Percentiles rank a stretch among this genome's conserved stretches.
Evolutionary conservation across 35 echinoderm and acorn worm species (phyloP).

Genomic region (Lytechinus variegatus): DNA sequence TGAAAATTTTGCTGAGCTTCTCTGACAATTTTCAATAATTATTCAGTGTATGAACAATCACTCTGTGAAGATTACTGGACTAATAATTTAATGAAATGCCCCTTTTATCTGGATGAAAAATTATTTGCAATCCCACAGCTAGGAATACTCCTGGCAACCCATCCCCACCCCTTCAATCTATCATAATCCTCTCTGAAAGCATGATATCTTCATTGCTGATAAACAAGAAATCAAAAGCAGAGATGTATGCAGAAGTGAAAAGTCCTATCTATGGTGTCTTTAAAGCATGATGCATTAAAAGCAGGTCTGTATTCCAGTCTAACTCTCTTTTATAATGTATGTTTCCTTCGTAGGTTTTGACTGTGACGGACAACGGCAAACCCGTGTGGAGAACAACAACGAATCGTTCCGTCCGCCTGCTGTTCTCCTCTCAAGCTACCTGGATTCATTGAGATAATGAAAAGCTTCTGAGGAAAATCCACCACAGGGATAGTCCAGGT

Average conservation of each 20-base stretch:
- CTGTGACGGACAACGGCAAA: conserved; percentile 71
- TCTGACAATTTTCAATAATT: too few species aligned
- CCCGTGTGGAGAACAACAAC: conserved; percentile 74
- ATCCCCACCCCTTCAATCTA: too few species aligned
- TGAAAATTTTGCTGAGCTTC: too few species aligned
- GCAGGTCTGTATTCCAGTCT: neutral
- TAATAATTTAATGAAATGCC: too few species aligned
- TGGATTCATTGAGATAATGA: conserved; percentile 46
- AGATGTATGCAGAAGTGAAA: neutral
- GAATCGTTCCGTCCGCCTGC: conserved; percentile 68
- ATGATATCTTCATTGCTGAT: neutral
- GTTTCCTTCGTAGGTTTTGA: conserved; percentile 65
- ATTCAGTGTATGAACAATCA: too few species aligned
- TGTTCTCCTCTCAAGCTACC: conserved; percentile 68
- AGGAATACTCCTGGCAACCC: too few species aligned
- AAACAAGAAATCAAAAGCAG: neutral
- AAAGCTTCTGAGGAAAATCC: neutral
- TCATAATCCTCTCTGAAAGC: neutral
- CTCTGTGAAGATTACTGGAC: too few species aligned
- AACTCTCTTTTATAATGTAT: neutral
- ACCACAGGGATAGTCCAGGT: too few species aligned
- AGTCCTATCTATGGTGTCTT: neutral
- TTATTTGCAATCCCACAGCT: too few species aligned
- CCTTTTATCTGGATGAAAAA: too few species aligned
- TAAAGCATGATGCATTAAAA: too few species aligned